A percentile compares a stretch with the other conserved stretches of the same genome.
Evolutionary conservation across 2,888 invertebrate genomes (phyloP).

Genomic region (Epiperipatus broadwayi): DNA sequence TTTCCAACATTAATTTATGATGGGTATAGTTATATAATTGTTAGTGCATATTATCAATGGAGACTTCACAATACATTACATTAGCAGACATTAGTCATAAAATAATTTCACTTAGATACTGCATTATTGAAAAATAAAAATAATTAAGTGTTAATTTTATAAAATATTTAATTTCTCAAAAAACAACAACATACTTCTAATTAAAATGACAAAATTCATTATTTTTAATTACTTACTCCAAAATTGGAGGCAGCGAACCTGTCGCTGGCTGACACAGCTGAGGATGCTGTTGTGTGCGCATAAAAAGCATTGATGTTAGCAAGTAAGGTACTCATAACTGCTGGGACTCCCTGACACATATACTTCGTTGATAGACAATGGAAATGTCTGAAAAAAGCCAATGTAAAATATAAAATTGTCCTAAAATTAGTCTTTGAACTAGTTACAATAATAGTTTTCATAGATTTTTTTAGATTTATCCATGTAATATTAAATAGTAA

Average conservation of each 20-base stretch:
- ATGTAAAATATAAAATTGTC: constrained; percentile 16
- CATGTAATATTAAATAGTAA: too few species aligned
- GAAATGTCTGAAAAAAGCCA: constrained; percentile 63
- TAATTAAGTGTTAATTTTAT: neutral
- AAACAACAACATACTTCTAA: neutral
- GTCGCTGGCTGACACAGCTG: constrained; percentile 94
- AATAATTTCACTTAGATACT: too few species aligned
- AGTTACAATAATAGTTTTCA: neutral
- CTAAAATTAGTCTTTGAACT: neutral
- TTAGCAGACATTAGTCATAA: too few species aligned
- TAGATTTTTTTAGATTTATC: too few species aligned
- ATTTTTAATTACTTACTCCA: constrained; percentile 49
- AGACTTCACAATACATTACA: too few species aligned
- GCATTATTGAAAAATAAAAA: neutral
- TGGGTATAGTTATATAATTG: too few species aligned
- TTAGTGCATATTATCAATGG: too few species aligned
- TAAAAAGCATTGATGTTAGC: constrained; percentile 99
- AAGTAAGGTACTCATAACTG: constrained; percentile 91
- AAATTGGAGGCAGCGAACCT: constrained; percentile 98
- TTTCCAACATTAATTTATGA: too few species aligned
- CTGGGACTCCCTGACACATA: constrained; percentile 94
- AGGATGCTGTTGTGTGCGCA: constrained; percentile 90
- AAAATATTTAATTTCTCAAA: neutral
- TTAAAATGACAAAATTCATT: neutral
- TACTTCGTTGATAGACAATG: constrained; percentile 98